These are phyloP conservation scores for Leucophenga montana DNA, from an alignment of 2,888 invertebrate genomes.

Conservation along the genomic window DNA sequence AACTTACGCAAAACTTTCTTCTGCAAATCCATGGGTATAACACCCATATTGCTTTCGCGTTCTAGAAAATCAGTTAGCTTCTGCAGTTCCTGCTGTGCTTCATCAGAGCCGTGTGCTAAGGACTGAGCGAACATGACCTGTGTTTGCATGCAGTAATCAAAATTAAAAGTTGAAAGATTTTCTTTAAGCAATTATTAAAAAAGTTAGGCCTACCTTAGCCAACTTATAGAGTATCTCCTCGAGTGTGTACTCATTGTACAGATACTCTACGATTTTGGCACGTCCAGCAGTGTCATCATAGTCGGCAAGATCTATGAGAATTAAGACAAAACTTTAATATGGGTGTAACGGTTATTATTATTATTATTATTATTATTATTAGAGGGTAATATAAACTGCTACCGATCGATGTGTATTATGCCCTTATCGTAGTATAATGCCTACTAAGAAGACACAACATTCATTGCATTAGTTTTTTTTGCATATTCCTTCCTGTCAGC, in stretches of 20 bases:
- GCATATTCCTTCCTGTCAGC: too few relatives aligned
- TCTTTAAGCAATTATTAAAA: too few relatives aligned
- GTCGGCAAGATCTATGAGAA: slow-evolving; percentile 70
- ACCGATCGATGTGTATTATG: too few relatives aligned
- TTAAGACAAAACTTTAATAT: neutral
- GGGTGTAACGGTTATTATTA: neutral
- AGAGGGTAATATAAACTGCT: too few relatives aligned
- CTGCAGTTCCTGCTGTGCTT: slow-evolving; percentile 82
- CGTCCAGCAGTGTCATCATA: slow-evolving; percentile 82
- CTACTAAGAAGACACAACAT: too few relatives aligned
- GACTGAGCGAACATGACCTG: slow-evolving; percentile 86
- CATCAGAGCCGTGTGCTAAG: slow-evolving; percentile 79
- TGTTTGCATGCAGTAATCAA: too few relatives aligned
- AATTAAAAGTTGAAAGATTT: neutral
- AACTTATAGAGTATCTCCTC: slow-evolving; percentile 87
- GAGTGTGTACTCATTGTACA: slow-evolving; percentile 82
- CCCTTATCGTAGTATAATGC: too few relatives aligned
- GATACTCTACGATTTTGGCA: slow-evolving; percentile 80
- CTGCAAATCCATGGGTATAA: slow-evolving; percentile 82
- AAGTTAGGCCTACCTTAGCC: slow-evolving; percentile 76
- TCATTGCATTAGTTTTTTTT: too few relatives aligned
- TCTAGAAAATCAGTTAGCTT: slow-evolving; percentile 84
- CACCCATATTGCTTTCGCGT: slow-evolving; percentile 81
- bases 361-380: too few relatives aligned
- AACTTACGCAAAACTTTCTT: slow-evolving; percentile 84